Base-by-base conservation (phyloP, 2,797 vertebrate genomes). In the Myotis findleyi region DNA sequence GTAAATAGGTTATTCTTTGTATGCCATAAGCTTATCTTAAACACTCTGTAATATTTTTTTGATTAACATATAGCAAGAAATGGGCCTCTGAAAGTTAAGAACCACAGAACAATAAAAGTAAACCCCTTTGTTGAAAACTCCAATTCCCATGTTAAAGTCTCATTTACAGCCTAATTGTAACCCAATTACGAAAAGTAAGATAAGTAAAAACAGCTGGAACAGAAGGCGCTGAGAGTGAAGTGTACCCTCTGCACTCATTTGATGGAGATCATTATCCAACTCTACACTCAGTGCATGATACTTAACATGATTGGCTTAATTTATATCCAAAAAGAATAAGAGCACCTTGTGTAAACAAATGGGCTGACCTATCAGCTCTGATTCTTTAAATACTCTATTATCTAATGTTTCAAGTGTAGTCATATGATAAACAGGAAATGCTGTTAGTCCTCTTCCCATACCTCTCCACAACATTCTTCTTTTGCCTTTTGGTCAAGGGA, bases 171-270 rank as follows among this genome's bases (percentile, higher is more conserved):
- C 80, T 97, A 97, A 97, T 96, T 95, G 94, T 94, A 97, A 96
- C 91, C 95, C 92, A 97, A 95, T 97, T 97, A 97, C 87, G 75
- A 96, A 97, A 97, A 97, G 96, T 95, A 97, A 96, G 95, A 97
- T 96, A 97, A 97, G 97, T 96, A 95, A 94, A 94, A 97, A 96
- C 97, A 97, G 95, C 97, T 97, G 95, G 96, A 97, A 96, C 96
- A 97, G 95, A 97, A 97, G 80, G 95, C 72, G 11, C 95, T 95
- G 62, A n/a, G 93, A 13, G 91, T 84, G 91, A 95, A 96, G 95
- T 93, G 55, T 89, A 89, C 95, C 92, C 94, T 96, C 83, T 94
- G 27, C 86, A 89, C 95, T 95, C 96, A 97, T 95, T 93, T 92
- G 89, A 94, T 72, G 83, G 89, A 96, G 95, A 93, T 97, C 97